These are phyloP conservation scores for Drosophila kikkawai DNA, from an alignment of 1,140 invertebrate genomes.

Conservation along the genomic window DNA sequence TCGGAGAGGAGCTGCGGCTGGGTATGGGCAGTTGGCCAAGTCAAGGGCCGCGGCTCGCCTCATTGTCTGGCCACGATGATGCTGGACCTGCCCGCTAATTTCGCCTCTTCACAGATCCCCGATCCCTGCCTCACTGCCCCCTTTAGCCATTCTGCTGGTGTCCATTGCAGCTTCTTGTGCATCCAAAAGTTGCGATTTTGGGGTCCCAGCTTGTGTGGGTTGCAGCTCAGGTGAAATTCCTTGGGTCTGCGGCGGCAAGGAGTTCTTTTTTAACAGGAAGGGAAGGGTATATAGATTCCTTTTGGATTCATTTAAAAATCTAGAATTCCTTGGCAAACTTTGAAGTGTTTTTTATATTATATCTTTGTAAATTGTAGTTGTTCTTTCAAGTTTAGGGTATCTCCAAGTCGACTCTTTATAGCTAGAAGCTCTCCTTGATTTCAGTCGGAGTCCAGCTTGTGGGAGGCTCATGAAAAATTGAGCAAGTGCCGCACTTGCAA, in stretches of 20 bases:
- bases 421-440: not conserved
- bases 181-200: constrained; percentile 37
- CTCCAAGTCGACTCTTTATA: not conserved
- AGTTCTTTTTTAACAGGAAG: not conserved
- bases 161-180: constrained; percentile 36
- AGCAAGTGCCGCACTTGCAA: constrained; percentile 82
- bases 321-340: too few relatives aligned
- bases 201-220: constrained; percentile 56
- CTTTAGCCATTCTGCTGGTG: not conserved
- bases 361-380: not conserved
- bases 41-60: constrained; percentile 77
- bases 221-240: constrained; percentile 44
- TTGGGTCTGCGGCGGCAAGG: not conserved
- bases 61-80: constrained; percentile 73
- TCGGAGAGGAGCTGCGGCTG: constrained; percentile 12
- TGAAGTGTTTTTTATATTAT: not conserved
- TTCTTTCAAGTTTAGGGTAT: constrained; percentile 4
- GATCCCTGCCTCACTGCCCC: not conserved
- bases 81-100: constrained; percentile 66
- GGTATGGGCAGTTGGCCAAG: constrained; percentile 43
- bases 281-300: not conserved
- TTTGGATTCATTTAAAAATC: too few relatives aligned
- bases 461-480: constrained; percentile 82
- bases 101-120: constrained; percentile 75
- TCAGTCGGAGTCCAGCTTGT: constrained; percentile 44